Base-by-base conservation (phyloP, 2,888 invertebrate species). In the Therioaphis trifolii region DNA sequence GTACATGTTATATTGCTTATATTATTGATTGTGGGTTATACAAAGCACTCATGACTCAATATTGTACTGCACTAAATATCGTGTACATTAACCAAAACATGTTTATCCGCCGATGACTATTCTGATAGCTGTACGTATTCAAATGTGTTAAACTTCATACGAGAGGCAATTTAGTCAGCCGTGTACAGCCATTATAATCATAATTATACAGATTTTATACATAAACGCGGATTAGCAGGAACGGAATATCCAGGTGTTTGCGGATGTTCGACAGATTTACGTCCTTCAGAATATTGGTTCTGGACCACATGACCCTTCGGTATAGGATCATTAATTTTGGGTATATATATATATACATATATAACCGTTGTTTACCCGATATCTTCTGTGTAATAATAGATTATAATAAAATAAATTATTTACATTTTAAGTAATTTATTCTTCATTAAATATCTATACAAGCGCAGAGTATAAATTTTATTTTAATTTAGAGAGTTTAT, bases 151-250 rank as follows among this genome's bases (percentile, higher is more conserved):
- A 76, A 49, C 29, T 29, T 63, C 61, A 35, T 5, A 63, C 27
- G 27, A 15, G n/a, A 46, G 27, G 43, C 46, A 46, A 46, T 76
- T 76, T 63, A 49, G 14, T 63, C 40, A 14, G 27, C 27, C 46
- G 27, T 63, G 63, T n/a, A n/a, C 7, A 27, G 58, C n/a, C 43
- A 61, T 35, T 63, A 77, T 77, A 49, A 66, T 66, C 63, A 77
- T 66, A 66, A 66, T 46, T 35, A 29, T 21, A 35, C 11, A 18
- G 21, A 24, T 49, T 63, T 49, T 29, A 35, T 35, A 77, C 35
- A 66, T 35, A 49, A 49, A 63, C 49, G 9, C 11, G 63, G n/a
- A 66, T 76, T 76, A 63, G 9, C 46, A 9, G 24, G 24, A 15
- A 40, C 18, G 18, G 27, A 14, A 5, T 61, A 18, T 12, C 15